Base-by-base conservation (phyloP, 92 coral and sea anemone species). In the Anthopleura xanthogrammica region DNA sequence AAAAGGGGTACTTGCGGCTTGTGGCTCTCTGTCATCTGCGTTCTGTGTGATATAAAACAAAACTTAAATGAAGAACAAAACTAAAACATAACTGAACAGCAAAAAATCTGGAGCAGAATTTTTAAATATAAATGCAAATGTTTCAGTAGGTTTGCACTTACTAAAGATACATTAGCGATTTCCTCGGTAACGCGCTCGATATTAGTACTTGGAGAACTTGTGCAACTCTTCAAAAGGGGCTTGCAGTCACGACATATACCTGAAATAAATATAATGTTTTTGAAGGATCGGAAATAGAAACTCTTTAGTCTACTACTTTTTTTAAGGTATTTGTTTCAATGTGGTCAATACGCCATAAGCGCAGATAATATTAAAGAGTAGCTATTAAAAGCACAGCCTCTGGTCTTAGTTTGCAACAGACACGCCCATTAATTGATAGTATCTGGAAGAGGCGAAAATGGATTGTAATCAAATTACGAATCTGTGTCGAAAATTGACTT, bases 1-100 rank as follows among this genome's bases (percentile, higher is more conserved):
- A 29, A 56, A 3, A 20, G 89, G 89, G 62, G 88, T 86, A 72
- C 89, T 86, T 65, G 58, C 57, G 17, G 70, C 40, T 79, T 70
- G 83, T 29, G 36, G 36, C 36, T 29, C 36, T 29, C 36, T 29
- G 79, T 10, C 4, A 70, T 79, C 88, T 4, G 56, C 7, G 74
- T 85, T 29, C 88, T 85, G 80, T 46, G 9, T 46, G 50, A 46
- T 46, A 5, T 46, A 46, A 46, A 46, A 5, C 9, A 46, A 46
- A 46, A 46, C 7, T 9, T 46, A 46, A 46, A 9, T 46, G 9
- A 46, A 46, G 0, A 29, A 29, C 36, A 29, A 29, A 29, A 29
- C 36, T 29, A 29, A 12, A 77, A 9, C 54, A 55, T 24, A 17
- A 41, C 36, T 29, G 36, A 29, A 29, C 0, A 1, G 36, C 36